These are phyloP conservation scores for Taenaris catops DNA, from an alignment of 2,888 invertebrate genomes.

Conservation along the genomic window DNA sequence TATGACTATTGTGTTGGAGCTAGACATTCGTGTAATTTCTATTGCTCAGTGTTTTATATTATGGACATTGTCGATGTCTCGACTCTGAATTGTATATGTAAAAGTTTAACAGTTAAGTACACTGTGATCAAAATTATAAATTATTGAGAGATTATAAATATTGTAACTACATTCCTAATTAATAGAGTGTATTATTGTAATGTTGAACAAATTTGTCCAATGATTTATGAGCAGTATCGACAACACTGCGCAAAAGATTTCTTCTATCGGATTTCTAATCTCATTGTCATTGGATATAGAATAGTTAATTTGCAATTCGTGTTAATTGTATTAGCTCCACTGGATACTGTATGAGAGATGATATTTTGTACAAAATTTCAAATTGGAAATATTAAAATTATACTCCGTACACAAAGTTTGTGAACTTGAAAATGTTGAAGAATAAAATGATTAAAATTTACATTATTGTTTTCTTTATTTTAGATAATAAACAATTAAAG, in stretches of 20 bases:
- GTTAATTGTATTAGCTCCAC: conserved; percentile 48
- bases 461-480: conserved; percentile 13
- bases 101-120: conserved; percentile 75
- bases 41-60: conserved; percentile 79
- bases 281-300: conserved; percentile 46
- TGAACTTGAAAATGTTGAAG: conserved; percentile 74
- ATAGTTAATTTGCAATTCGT: conserved; percentile 57
- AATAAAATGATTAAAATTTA: conserved; percentile 69
- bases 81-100: conserved; percentile 75
- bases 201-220: conserved; percentile 65
- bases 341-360: conserved; percentile 57
- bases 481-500: neutral
- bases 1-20: conserved; percentile 63
- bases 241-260: conserved; percentile 18
- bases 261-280: conserved; percentile 47
- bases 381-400: conserved; percentile 55
- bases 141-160: conserved; percentile 78
- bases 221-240: conserved; percentile 27
- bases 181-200: conserved; percentile 69
- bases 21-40: conserved; percentile 65
- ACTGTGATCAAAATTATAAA: conserved; percentile 80
- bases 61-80: conserved; percentile 51
- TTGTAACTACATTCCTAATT: conserved; percentile 76
- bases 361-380: conserved; percentile 78
- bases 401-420: conserved; percentile 63